Conservation (phyloP, 1,140 invertebrate genomes). For the Trachymyrmex cornetzi region DNA sequence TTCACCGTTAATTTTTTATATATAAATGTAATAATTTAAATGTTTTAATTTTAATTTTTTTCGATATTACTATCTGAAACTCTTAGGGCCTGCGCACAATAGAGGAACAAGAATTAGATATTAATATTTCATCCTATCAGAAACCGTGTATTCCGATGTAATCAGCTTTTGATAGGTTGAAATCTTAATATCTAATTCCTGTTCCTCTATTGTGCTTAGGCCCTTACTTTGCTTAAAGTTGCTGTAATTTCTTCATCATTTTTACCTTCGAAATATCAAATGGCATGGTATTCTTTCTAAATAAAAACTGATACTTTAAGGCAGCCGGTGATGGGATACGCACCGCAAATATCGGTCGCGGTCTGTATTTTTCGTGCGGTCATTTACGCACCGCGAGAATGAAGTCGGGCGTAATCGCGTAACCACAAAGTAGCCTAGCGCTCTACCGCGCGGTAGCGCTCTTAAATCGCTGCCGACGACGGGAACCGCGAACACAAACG, state of each 20-base stretch:
- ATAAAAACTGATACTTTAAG: constrained; percentile 44
- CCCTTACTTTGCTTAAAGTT: background rate
- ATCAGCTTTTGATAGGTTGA: no score
- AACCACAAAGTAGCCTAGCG: constrained; percentile 80
- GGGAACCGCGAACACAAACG: constrained; percentile 23
- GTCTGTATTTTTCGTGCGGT: constrained; percentile 48
- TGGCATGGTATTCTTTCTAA: background rate
- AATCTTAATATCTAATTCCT: no score
- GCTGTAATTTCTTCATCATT: background rate
- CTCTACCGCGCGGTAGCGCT: constrained; percentile 73
- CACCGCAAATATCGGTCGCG: constrained; percentile 58
- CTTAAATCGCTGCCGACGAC: constrained; percentile 58
- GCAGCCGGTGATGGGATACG: constrained; percentile 12
- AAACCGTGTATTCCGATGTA: no score
- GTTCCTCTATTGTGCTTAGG: no score
- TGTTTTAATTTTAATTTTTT: background rate
- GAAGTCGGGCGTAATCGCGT: constrained; percentile 78
- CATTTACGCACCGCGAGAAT: constrained; percentile 75
- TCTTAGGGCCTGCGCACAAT: no score
- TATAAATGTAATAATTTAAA: constrained; percentile 14
- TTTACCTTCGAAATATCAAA: background rate
- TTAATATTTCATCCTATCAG: no score
- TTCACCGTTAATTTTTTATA: no score
- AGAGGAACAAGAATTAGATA: no score
- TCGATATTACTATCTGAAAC: background rate